phyloP scores from a whole-genome alignment of 1,140 invertebrate genomes.

The Laupala kohalensis region DNA sequence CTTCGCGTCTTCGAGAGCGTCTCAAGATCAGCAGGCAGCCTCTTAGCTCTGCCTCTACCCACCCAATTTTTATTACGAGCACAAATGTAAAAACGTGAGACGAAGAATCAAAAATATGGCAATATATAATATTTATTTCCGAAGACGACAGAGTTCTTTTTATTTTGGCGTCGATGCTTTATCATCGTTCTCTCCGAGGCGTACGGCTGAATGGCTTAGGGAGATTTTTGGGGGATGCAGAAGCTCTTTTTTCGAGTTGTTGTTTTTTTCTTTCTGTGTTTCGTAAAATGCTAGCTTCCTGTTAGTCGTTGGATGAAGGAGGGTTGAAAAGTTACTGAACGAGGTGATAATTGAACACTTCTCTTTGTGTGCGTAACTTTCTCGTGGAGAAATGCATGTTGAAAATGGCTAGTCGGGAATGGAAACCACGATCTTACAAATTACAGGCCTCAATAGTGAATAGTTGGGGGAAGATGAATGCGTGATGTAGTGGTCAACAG shows the following conservation, averaged over 20 bases:
- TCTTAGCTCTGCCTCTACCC: neutral
- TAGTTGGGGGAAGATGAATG: too few species aligned
- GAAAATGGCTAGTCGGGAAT: too few species aligned
- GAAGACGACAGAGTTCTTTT: neutral
- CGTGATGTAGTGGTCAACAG: too few species aligned
- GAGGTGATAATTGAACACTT: too few species aligned
- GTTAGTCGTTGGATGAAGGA: neutral
- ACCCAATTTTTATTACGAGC: constrained; percentile 4
- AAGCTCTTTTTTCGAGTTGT: neutral
- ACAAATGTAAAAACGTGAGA: constrained; percentile 1
- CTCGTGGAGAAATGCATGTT: too few species aligned
- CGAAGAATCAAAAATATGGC: neutral
- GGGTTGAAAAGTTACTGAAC: too few species aligned
- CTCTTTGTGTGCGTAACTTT: too few species aligned
- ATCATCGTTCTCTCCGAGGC: neutral
- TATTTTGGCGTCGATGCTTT: neutral
- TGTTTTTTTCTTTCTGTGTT: neutral
- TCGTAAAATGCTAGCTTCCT: neutral
- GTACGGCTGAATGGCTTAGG: neutral
- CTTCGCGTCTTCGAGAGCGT: neutral
- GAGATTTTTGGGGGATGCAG: neutral
- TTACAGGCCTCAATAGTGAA: too few species aligned
- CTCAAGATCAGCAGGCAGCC: neutral
- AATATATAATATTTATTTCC: constrained; percentile 3
- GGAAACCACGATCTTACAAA: too few species aligned